phyloP scores from a whole-genome alignment of 35 echinoderm and acorn worm genomes.

The Heliocidaris tuberculata region DNA sequence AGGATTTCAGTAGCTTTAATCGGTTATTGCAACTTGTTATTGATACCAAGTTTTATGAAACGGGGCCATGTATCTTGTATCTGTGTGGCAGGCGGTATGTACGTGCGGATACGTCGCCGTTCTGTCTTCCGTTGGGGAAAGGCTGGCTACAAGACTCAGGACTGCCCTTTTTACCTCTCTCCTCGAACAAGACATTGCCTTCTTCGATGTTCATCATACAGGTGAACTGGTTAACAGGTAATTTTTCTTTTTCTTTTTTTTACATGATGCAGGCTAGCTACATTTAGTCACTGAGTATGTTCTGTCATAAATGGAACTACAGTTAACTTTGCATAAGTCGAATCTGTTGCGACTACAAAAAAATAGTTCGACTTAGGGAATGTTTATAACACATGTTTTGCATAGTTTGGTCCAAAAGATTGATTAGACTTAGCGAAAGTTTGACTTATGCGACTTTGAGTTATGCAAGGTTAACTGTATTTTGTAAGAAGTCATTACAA shows the following conservation, averaged over 20 bases:
- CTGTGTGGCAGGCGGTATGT: conserved; percentile 64
- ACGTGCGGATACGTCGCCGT: conserved; percentile 83
- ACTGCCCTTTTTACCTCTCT: conserved; percentile 77
- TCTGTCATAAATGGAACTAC: background rate
- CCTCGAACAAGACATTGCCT: conserved; percentile 88
- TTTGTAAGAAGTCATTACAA: background rate
- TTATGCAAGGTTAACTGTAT: too few species aligned
- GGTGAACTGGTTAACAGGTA: conserved; percentile 97
- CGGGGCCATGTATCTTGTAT: background rate
- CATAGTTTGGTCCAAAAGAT: too few species aligned
- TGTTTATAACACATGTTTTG: too few species aligned
- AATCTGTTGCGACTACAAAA: too few species aligned
- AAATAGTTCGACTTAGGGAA: too few species aligned
- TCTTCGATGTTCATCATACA: conserved; percentile 87
- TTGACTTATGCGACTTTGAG: too few species aligned
- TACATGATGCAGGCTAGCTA: background rate
- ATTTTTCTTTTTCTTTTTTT: background rate
- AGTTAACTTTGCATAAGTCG: too few species aligned
- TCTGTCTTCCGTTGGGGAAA: conserved; percentile 76
- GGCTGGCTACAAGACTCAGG: conserved; percentile 72
- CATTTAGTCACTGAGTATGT: background rate
- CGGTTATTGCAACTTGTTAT: too few species aligned
- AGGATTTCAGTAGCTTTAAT: too few species aligned
- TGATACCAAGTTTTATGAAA: too few species aligned
- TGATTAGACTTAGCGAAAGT: too few species aligned